phyloP scores from a whole-genome alignment of 1,140 invertebrate species.

The Listronotus oregonensis region DNA sequence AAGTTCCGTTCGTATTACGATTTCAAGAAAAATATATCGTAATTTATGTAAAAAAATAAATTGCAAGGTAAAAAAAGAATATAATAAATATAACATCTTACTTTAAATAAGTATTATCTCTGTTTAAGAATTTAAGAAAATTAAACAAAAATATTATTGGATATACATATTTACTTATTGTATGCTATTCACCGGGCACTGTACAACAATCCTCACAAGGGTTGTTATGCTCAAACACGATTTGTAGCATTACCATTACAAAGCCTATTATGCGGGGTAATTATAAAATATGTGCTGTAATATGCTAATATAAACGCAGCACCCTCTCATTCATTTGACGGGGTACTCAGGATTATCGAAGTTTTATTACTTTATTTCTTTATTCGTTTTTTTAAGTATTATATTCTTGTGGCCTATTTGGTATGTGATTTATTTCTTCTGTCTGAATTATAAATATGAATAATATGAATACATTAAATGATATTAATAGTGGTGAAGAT shows the following conservation, averaged over 20 bases:
- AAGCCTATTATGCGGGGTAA: conserved; percentile 21
- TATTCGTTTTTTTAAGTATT: conserved; percentile 22
- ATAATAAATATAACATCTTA: no score
- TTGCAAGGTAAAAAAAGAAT: no score
- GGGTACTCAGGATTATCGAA: conserved; percentile 29
- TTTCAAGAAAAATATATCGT: no score
- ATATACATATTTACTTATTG: no score
- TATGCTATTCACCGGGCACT: no score
- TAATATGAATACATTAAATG: conserved; percentile 34
- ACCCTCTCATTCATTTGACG: conserved; percentile 23
- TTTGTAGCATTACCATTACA: conserved; percentile 28
- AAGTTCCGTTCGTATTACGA: no score
- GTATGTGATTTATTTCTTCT: conserved; percentile 29
- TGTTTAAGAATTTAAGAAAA: no score
- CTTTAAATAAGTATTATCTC: no score
- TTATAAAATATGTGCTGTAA: conserved; percentile 33
- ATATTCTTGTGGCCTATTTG: conserved; percentile 29
- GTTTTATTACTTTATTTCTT: conserved; percentile 34
- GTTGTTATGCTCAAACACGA: conserved; percentile 1
- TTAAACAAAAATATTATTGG: no score
- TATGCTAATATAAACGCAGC: conserved; percentile 32
- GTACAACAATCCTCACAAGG: not conserved
- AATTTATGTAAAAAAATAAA: no score
- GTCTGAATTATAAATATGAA: conserved; percentile 18
- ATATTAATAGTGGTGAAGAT: conserved; percentile 23